These are phyloP conservation scores for Morus bassanus DNA, from an alignment of 2,797 vertebrate genomes.

Conservation along the genomic window DNA sequence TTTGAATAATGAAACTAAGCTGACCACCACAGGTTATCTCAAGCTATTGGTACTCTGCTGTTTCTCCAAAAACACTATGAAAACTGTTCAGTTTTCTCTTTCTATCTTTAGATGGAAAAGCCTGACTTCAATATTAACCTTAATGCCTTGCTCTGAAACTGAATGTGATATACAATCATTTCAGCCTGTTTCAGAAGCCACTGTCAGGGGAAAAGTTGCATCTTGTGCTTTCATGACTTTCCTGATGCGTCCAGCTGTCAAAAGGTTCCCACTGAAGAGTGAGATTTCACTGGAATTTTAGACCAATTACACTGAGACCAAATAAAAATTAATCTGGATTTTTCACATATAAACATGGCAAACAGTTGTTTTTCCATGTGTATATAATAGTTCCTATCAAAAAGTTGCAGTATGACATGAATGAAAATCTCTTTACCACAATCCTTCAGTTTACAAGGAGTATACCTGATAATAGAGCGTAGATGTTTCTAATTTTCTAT, in stretches of 20 bases:
- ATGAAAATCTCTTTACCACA: not conserved
- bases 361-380: not conserved
- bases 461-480: rapidly evolving
- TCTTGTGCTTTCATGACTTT: not conserved
- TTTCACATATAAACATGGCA: not conserved
- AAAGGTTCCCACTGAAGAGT: not conserved
- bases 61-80: not conserved
- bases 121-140: not conserved
- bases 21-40: not conserved
- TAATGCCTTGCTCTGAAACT: not conserved
- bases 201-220: not conserved
- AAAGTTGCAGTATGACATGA: not conserved
- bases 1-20: not conserved
- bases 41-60: not conserved
- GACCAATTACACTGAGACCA: not conserved
- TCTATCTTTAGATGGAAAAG: not conserved
- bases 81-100: not conserved
- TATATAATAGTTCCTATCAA: not conserved
- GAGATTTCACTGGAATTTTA: not conserved
- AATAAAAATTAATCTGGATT: not conserved
- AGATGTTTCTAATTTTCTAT: not conserved
- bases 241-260: not conserved
- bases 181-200: not conserved
- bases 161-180: not conserved
- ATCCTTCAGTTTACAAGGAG: not conserved